Evolutionary conservation across 2,797 vertebrate genomes (phyloP).

Genomic region (Ciconia nigra): DNA sequence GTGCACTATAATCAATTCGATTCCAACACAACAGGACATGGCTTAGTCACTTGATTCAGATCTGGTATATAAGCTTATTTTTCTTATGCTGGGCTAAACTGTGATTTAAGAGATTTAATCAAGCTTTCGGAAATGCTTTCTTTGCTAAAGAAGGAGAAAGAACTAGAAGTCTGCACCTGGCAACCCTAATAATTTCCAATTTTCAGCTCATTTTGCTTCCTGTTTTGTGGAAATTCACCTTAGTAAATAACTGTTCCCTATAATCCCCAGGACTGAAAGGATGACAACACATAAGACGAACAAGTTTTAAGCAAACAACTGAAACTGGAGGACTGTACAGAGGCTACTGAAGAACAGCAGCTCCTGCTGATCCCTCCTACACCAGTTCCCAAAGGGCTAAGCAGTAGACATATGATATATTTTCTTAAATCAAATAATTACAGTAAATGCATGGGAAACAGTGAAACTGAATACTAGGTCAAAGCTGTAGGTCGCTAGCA

Average conservation of each 20-base stretch:
- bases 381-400: slow-evolving; percentile 13
- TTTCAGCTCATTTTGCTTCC: slow-evolving; percentile 24
- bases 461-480: slow-evolving; percentile 34
- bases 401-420: slow-evolving; percentile 48
- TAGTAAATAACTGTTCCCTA: slow-evolving; percentile 15
- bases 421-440: slow-evolving; percentile 59
- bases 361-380: slow-evolving; percentile 45
- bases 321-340: background rate
- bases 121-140: slow-evolving; percentile 46
- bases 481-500: slow-evolving; percentile 43
- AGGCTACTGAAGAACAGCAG: slow-evolving; percentile 46
- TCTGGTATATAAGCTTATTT: slow-evolving; percentile 43
- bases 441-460: slow-evolving; percentile 59
- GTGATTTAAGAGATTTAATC: slow-evolving; percentile 55
- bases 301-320: slow-evolving; percentile 36
- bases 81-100: slow-evolving; percentile 50
- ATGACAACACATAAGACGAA: slow-evolving; percentile 18
- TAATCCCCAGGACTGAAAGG: slow-evolving; percentile 23
- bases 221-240: slow-evolving; percentile 21
- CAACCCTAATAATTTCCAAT: background rate
- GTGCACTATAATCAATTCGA: slow-evolving; percentile 44
- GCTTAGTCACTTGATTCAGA: slow-evolving; percentile 55
- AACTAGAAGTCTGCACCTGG: slow-evolving; percentile 42
- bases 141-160: slow-evolving; percentile 24
- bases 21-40: slow-evolving; percentile 25